phyloP scores from a whole-genome alignment of 2,888 invertebrate species.

The Nasonovia ribisnigri region DNA sequence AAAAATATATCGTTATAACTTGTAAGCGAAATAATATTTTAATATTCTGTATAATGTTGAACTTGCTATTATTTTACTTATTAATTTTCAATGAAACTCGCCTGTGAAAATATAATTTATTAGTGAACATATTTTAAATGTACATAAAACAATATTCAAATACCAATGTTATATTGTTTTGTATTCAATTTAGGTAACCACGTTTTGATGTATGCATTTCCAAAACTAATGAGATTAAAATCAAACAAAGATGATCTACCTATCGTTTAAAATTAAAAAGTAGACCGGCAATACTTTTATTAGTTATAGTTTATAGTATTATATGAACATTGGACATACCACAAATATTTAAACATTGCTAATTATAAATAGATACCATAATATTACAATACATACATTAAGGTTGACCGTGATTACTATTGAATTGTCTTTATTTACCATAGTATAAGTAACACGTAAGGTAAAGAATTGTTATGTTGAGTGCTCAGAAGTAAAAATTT shows the following conservation, averaged over 20 bases:
- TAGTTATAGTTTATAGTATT: too few relatives aligned
- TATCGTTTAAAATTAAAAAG: not conserved
- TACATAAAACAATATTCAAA: not conserved
- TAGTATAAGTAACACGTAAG: not conserved
- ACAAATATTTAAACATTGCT: too few relatives aligned
- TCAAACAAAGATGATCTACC: not conserved
- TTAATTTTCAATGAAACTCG: not conserved
- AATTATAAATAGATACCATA: not conserved
- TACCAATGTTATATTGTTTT: not conserved
- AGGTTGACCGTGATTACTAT: fast-evolving
- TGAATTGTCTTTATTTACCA: not conserved
- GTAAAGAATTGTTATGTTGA: not conserved
- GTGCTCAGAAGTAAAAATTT: not conserved
- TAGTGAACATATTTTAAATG: not conserved
- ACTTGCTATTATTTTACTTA: not conserved
- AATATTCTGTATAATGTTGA: not conserved
- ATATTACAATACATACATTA: not conserved
- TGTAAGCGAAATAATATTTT: not conserved
- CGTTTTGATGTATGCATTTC: not conserved
- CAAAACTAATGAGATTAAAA: not conserved
- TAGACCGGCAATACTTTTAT: not conserved
- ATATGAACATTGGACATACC: too few relatives aligned
- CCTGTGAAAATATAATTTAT: not conserved
- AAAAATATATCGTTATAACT: not conserved
- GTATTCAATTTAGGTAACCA: not conserved